Evolutionary conservation across 2,113 vertebrate genomes (phyloP), one percentile per base, ranked within the genome.

Genomic region (Halcyon malimbica): DNA sequence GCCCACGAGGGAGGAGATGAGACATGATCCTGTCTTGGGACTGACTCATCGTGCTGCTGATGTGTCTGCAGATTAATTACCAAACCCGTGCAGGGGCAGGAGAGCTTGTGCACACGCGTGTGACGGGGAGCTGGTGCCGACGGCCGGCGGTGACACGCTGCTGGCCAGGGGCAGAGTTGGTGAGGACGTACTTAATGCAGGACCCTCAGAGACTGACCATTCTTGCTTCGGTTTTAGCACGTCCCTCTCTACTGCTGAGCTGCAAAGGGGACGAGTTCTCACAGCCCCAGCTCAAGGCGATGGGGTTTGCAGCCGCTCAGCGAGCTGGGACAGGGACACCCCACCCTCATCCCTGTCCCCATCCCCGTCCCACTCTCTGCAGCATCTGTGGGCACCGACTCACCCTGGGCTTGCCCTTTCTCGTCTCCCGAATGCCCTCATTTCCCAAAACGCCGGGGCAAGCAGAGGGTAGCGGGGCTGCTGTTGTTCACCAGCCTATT

Each of bases 401-500:
- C 6, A 1, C 67, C 41, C 79, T 7, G 42, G 16, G n/a, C 67
- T 87, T 1, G 0, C 37, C 37, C 21, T 56, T 19, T 3, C 65
- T 44, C 20, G 0, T 41, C 68, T 41, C 42, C 65, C 9, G 10
- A 3, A 1, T 3, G 5, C 57, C 23, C 19, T 50, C 6, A 1
- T 83, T 57, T 63, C 86, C 79, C 18, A 23, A 21, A 10, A 3
- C 4, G 0, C 2, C 1, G 35, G 80, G 90, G 73, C 74, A 29
- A 2, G 64, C 87, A 21, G 9, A 93, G 92, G 97, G 91, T 82
- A 93, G 91, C 28, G 1, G 92, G 92, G 96, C 89, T 54, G 84
- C 94, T 74, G 92, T 71, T 79, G 91, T 67, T 96, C 97, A 16
- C 29, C 3, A 69, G 82, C 94, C 98, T 97, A 73, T 97, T 97